Conservation (phyloP, 2,888 invertebrate species). For the Baronia brevicornis region DNA sequence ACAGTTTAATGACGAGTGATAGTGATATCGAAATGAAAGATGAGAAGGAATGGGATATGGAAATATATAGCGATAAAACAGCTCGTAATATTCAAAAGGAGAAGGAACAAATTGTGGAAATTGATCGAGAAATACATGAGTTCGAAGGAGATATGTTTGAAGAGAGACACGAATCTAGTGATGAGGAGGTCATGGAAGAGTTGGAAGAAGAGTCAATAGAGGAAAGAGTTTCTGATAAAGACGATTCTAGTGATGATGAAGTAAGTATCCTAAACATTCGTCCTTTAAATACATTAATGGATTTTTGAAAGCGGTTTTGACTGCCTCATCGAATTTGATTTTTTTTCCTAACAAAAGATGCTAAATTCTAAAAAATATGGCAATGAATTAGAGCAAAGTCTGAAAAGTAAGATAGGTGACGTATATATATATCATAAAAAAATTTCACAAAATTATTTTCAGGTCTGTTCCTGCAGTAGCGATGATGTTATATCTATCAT, state of each 20-base stretch:
- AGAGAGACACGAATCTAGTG: slow-evolving; percentile 30
- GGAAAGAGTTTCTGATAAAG: slow-evolving; percentile 18
- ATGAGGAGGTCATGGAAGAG: slow-evolving; percentile 25
- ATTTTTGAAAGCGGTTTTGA: too few species aligned
- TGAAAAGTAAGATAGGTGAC: too few species aligned
- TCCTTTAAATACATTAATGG: too few species aligned
- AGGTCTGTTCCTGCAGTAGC: slow-evolving; percentile 26
- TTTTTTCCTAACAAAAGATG: too few species aligned
- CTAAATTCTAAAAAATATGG: too few species aligned
- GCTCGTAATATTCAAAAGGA: slow-evolving; percentile 49
- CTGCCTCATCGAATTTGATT: too few species aligned
- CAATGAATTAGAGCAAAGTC: too few species aligned
- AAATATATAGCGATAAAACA: slow-evolving; percentile 21
- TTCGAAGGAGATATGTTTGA: slow-evolving; percentile 57
- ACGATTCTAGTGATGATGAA: slow-evolving; percentile 13
- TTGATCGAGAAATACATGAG: slow-evolving; percentile 62
- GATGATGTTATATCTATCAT: slow-evolving; percentile 45
- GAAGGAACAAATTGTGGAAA: slow-evolving; percentile 57
- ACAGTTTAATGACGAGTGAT: slow-evolving; percentile 56
- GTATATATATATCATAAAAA: too few species aligned
- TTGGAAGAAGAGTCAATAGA: slow-evolving; percentile 22
- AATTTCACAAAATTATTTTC: slow-evolving; percentile 20
- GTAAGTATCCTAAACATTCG: slow-evolving; percentile 15
- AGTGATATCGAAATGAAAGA: slow-evolving; percentile 50
- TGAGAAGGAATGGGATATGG: slow-evolving; percentile 21